Evolutionary conservation across 2,797 vertebrate genomes (phyloP).

Genomic region (Enteromius anoplus): DNA sequence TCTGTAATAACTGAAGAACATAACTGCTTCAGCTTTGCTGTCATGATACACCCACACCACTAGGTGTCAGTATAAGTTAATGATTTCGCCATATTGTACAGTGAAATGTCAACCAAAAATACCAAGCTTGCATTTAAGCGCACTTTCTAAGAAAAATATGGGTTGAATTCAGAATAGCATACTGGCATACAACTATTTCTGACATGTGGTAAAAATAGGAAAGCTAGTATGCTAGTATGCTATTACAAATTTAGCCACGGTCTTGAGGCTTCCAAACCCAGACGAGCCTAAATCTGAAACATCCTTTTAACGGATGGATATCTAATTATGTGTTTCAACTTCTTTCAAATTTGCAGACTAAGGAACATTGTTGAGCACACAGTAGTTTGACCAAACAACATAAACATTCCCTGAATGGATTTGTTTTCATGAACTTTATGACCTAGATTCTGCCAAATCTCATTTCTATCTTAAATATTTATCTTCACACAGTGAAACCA

Average conservation of each 20-base stretch:
- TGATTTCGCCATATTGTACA: neutral
- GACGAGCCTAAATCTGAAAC: conserved; percentile 19
- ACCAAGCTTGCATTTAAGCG: neutral
- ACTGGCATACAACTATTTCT: conserved; percentile 1
- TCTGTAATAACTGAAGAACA: neutral
- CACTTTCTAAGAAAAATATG: conserved; percentile 12
- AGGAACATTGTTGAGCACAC: conserved; percentile 30
- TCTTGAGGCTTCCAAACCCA: conserved; percentile 35
- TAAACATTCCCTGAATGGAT: conserved; percentile 32
- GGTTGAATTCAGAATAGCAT: neutral
- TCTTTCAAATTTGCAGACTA: conserved; percentile 29
- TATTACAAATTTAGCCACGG: conserved; percentile 20
- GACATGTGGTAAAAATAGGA: conserved; percentile 10
- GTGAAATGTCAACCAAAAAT: neutral
- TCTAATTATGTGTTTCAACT: conserved; percentile 46
- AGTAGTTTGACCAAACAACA: conserved; percentile 33
- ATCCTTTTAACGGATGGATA: conserved; percentile 33
- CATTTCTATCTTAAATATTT: conserved; percentile 52
- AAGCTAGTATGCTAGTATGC: conserved; percentile 6
- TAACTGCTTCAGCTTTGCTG: neutral
- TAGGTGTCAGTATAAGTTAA: neutral
- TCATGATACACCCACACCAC: neutral
- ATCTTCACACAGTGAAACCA: conserved; percentile 35
- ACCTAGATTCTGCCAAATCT: conserved; percentile 41
- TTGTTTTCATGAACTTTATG: conserved; percentile 46